phyloP scores from a whole-genome alignment of 2,888 invertebrate genomes.

The Chromoteleia sp. region DNA sequence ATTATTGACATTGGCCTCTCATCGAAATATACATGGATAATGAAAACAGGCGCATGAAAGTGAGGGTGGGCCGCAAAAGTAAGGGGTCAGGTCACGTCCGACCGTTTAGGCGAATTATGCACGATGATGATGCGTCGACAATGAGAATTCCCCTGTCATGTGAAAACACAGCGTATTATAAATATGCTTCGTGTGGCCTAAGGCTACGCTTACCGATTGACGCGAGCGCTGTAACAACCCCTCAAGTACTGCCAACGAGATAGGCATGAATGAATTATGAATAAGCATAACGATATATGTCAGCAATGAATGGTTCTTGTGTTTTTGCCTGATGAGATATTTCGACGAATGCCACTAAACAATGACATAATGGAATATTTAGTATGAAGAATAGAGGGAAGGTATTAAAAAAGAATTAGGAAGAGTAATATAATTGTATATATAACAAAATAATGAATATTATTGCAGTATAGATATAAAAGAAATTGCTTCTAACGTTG shows the following conservation, averaged over 20 bases:
- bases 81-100: conserved; percentile 67
- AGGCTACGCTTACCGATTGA: conserved; percentile 68
- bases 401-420: background rate
- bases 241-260: conserved; percentile 63
- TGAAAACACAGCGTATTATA: conserved; percentile 67
- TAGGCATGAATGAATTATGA: conserved; percentile 70
- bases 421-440: background rate
- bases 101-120: conserved; percentile 71
- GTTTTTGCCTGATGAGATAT: conserved; percentile 60
- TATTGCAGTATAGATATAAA: background rate
- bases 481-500: background rate
- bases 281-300: conserved; percentile 63
- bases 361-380: conserved; percentile 46
- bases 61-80: conserved; percentile 70
- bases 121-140: conserved; percentile 72
- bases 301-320: conserved; percentile 64
- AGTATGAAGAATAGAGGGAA: background rate
- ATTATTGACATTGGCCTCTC: conserved; percentile 62
- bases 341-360: conserved; percentile 49
- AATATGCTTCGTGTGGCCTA: conserved; percentile 64
- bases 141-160: conserved; percentile 71
- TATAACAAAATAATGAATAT: background rate
- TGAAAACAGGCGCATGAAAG: conserved; percentile 64
- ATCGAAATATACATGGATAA: conserved; percentile 63
- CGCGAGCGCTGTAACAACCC: conserved; percentile 69